Base-by-base conservation (phyloP, 2,888 invertebrate genomes). In the Apodemia duryi region DNA sequence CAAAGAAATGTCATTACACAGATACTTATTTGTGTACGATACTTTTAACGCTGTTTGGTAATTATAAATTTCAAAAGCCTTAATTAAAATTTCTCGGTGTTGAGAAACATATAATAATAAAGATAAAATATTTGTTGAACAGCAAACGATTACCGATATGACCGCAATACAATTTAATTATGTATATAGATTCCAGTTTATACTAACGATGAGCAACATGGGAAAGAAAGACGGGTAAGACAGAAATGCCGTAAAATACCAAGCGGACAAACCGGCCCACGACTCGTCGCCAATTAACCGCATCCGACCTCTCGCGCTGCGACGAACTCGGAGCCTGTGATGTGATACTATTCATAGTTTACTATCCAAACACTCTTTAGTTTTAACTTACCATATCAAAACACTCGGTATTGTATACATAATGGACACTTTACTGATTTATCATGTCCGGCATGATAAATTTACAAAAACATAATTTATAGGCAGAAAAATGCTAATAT, bases 231-330 rank as follows among this genome's bases (percentile, higher is more conserved):
- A 66, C 69, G 65, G 70, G 68, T 70, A 68, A 71, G 77, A 79
- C 81, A 82, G 82, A 85, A 85, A 86, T 83, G 85, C 82, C 80
- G 83, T 85, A 81, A 84, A 86, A 86, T 84, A 86, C 85, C 77
- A 77, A 78, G 76, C 78, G 82, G 82, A 75, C 79, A 86, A 88
- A 89, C 90, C 88, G 79, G 81, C 84, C 80, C 77, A 69, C 73
- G 74, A 72, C 72, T 85, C 83, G 80, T 86, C 85, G 88, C 85
- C 88, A 89, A 90, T 91, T 90, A 90, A 88, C 89, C 85, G 88
- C 83, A 79, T 79, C 78, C 85, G 86, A 88, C 86, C 90, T 85
- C 85, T 79, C 77, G 74, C 68, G 69, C 72, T 67, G 67, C 65
- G 67, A 63, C 69, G 63, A 68, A 79, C 82, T 76, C 82, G 81